A percentile compares a stretch with the other conserved stretches of the same genome.
Evolutionary conservation across 2,888 invertebrate species (phyloP).

Genomic region (Hirtodrosophila duncani): DNA sequence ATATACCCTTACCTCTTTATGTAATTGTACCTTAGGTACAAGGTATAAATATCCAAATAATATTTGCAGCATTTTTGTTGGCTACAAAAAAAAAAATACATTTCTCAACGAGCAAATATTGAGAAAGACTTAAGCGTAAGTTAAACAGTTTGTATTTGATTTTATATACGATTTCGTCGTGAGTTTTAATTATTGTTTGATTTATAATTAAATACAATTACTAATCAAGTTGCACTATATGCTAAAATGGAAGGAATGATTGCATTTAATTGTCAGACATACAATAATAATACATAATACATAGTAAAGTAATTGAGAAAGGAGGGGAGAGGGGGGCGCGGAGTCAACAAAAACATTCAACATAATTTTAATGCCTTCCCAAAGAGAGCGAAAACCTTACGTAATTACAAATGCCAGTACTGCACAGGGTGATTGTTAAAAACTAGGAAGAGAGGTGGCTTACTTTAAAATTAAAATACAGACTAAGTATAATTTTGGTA

Average conservation of each 20-base stretch:
- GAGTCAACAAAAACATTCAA: conserved; percentile 9
- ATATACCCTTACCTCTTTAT: no score
- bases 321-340: background rate
- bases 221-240: conserved; percentile 56
- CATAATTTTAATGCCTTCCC: conserved; percentile 16
- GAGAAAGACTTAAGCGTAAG: conserved; percentile 61
- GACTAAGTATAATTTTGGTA: conserved; percentile 64
- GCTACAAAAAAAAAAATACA: conserved; percentile 28
- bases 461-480: background rate
- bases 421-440: no score
- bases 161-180: conserved; percentile 27
- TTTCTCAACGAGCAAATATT: conserved; percentile 48
- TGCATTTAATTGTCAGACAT: conserved; percentile 63
- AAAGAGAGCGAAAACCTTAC: no score
- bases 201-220: conserved; percentile 52
- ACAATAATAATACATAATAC: conserved; percentile 46
- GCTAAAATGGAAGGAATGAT: conserved; percentile 69
- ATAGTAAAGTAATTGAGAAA: conserved; percentile 21
- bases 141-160: conserved; percentile 36
- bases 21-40: no score
- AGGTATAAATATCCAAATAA: no score
- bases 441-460: background rate
- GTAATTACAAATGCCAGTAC: no score
- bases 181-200: conserved; percentile 29
- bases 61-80: conserved; percentile 27